Base-by-base conservation (phyloP, 2,888 invertebrate genomes). In the Metallyticus violacea region DNA sequence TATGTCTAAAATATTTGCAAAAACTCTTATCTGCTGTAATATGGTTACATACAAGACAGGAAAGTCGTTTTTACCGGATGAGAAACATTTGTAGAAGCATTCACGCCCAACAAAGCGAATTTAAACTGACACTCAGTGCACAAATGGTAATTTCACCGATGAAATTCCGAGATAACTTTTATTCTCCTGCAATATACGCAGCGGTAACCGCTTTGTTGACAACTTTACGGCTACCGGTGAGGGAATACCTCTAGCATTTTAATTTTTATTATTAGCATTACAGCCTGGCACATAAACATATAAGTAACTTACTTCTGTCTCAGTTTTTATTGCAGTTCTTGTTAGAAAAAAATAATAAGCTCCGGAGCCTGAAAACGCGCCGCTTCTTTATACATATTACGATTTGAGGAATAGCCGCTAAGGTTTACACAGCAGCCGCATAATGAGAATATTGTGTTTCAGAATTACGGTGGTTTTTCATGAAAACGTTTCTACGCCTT, bases 251-350 rank as follows among this genome's bases (percentile, higher is more conserved):
- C 85, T 79, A 26, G 62, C 62, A 80, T 85, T 85, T 87, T 87
- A 87, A 87, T 87, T 62, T 62, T 62, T 87, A 87, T 79, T 81
- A 87, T 87, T 87, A 87, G 87, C 85, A 87, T 87, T 87, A 85
- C 80, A 27, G 28, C 79, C 84, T 6, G 27, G 62, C 84, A 9
- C 40, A 82, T 82, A 82, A 82, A 82, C 62, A 15, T 25, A 25
- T 62, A 29, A 82, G 27, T 62, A 62, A 62, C 40, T 62, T 62
- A 62, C 40, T 9, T 77, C n/a, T 25, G 9, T 81, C 81, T 30
- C 7, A 25, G n/a, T 40, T 30, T 81, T 26, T 28, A 26, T n/a
- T 81, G 7, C 40, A n/a, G 7, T 82, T 26, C 22, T 83, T 83
- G 28, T 77, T 77, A 62, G 26, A 27, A 76, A 40, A 30, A 29